These are phyloP conservation scores for Xestoiulus laeticollis DNA, from an alignment of 2,888 invertebrate species.

Conservation along the genomic window DNA sequence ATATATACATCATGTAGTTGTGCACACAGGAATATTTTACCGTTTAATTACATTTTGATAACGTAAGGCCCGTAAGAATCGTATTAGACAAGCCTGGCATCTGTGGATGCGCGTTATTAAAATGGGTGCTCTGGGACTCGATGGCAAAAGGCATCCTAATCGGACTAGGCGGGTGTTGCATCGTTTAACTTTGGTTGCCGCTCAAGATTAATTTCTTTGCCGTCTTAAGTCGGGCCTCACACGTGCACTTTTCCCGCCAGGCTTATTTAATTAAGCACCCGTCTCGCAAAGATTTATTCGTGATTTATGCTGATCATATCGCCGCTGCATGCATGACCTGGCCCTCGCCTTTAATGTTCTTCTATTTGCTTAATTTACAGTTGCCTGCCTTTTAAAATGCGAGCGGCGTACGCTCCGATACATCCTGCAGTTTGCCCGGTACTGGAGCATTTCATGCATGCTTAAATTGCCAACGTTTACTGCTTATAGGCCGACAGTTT, in stretches of 20 bases:
- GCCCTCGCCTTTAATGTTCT: conserved; percentile 29
- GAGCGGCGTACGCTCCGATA: not conserved
- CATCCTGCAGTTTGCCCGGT: not conserved
- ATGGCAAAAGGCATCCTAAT: not conserved
- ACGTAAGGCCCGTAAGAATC: not conserved
- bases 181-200: not conserved
- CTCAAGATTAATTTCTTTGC: not conserved
- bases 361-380: conserved; percentile 24
- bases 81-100: not conserved
- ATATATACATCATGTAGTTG: no score
- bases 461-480: not conserved
- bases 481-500: not conserved
- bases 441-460: not conserved
- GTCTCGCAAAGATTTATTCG: conserved; percentile 21
- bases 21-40: not conserved
- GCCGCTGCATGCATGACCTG: conserved; percentile 18
- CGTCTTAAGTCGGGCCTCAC: not conserved
- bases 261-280: conserved; percentile 37
- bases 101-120: not conserved
- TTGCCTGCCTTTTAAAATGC: not conserved
- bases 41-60: not conserved
- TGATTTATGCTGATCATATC: conserved; percentile 37
- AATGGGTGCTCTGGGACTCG: not conserved
- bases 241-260: conserved; percentile 29
- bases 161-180: not conserved